Conservation (phyloP, 2,888 invertebrate genomes). For the Protodeltote pygarga region DNA sequence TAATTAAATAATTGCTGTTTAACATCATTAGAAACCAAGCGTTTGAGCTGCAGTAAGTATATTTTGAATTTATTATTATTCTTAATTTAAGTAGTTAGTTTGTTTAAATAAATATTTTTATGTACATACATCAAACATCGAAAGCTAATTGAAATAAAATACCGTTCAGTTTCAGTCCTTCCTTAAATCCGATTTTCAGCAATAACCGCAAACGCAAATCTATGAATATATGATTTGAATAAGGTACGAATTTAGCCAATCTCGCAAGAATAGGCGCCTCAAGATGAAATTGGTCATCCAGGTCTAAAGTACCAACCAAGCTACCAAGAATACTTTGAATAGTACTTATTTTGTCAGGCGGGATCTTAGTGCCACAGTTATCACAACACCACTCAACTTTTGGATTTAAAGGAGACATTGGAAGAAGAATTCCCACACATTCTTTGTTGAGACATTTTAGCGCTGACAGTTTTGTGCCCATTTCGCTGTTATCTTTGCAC, state of each 20-base stretch:
- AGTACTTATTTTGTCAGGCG: slow-evolving; percentile 75
- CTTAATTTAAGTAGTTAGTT: slow-evolving; percentile 6
- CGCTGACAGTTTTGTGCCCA: slow-evolving; percentile 85
- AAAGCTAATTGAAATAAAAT: slow-evolving; percentile 38
- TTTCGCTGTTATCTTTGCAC: slow-evolving; percentile 89
- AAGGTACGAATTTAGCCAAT: slow-evolving; percentile 70
- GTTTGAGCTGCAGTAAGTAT: not conserved
- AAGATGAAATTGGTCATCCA: slow-evolving; percentile 80
- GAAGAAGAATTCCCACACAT: slow-evolving; percentile 85
- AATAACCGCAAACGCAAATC: slow-evolving; percentile 71
- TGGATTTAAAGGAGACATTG: slow-evolving; percentile 78
- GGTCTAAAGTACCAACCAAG: slow-evolving; percentile 79
- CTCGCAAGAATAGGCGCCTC: slow-evolving; percentile 66
- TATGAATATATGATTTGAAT: slow-evolving; percentile 74
- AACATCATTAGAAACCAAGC: no score
- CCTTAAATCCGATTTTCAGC: slow-evolving; percentile 66
- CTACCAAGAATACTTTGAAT: slow-evolving; percentile 84
- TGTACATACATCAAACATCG: no score
- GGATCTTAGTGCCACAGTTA: slow-evolving; percentile 73
- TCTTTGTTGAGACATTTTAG: slow-evolving; percentile 82
- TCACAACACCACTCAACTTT: slow-evolving; percentile 87
- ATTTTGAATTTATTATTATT: not conserved
- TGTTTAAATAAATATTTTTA: not conserved
- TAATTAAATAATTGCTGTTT: no score
- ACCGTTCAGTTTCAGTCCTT: slow-evolving; percentile 68